phyloP scores from a whole-genome alignment of 2,888 invertebrate species.

The Stenodera caucasica region DNA sequence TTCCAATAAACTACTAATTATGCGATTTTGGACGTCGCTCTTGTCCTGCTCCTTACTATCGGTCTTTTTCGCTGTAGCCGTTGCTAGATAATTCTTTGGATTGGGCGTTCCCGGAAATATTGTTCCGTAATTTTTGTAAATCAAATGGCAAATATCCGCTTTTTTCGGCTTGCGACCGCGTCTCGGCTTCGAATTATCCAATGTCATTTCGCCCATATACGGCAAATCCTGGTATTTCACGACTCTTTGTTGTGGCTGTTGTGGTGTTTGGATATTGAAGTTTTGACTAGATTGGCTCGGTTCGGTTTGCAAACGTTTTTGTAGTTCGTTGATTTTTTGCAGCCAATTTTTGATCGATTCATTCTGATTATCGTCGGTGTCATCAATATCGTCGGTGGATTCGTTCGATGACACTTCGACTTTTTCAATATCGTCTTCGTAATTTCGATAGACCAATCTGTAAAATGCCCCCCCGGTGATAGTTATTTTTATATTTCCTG shows the following conservation, averaged over 20 bases:
- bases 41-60: constrained; percentile 54
- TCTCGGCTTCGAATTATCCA: constrained; percentile 84
- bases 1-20: constrained; percentile 70
- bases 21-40: constrained; percentile 68
- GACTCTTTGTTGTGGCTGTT: constrained; percentile 45
- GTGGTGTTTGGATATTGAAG: neutral
- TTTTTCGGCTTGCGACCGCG: constrained; percentile 89
- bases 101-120: constrained; percentile 77
- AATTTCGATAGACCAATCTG: constrained; percentile 29
- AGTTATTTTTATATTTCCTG: constrained; percentile 10
- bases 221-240: constrained; percentile 82
- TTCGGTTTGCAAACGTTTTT: constrained; percentile 59
- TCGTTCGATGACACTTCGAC: constrained; percentile 49
- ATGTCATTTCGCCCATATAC: constrained; percentile 90
- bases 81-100: constrained; percentile 58
- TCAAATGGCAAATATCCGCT: constrained; percentile 88
- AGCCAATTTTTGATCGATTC: constrained; percentile 76
- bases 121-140: constrained; percentile 89
- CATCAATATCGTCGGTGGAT: constrained; percentile 43
- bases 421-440: constrained; percentile 52
- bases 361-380: constrained; percentile 57
- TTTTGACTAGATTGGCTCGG: constrained; percentile 18
- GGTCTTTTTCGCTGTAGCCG: constrained; percentile 42
- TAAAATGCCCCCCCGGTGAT: neutral
- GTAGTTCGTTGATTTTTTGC: constrained; percentile 73